Conservation (phyloP, 2,888 invertebrate species). For the Megalurothrips usitatus region DNA sequence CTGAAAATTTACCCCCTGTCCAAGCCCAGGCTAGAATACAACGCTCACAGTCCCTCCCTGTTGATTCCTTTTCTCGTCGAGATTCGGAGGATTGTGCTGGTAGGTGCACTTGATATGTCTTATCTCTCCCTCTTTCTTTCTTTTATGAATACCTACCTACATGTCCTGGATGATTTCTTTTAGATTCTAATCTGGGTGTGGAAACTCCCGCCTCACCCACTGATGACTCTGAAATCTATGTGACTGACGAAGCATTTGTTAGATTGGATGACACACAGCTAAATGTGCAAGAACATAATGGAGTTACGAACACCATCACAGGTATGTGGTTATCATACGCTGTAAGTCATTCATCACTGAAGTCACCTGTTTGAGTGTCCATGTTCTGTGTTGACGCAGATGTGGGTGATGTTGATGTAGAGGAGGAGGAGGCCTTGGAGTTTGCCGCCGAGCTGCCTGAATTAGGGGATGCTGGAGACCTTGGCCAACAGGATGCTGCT, state of each 20-base stretch:
- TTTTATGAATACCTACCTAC: neutral
- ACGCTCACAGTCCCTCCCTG: neutral
- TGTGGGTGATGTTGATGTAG: slow-evolving; percentile 2
- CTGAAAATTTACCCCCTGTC: neutral
- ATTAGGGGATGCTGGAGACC: neutral
- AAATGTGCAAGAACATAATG: neutral
- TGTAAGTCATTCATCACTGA: neutral
- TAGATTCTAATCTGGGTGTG: neutral
- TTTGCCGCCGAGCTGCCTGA: neutral
- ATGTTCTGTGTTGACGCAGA: neutral
- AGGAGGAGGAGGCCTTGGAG: neutral
- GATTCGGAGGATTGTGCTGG: neutral
- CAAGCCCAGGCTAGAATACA: neutral
- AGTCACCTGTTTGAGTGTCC: neutral
- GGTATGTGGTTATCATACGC: neutral
- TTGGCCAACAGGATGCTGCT: neutral
- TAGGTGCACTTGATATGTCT: neutral
- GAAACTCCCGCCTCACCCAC: neutral
- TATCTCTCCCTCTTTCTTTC: neutral
- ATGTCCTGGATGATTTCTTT: neutral
- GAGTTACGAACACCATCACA: neutral
- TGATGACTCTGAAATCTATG: neutral
- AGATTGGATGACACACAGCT: neutral
- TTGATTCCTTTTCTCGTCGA: slow-evolving; percentile 13
- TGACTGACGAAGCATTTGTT: neutral